Evolutionary conservation across 2,888 invertebrate genomes (phyloP), one percentile per base, ranked within the genome.

Genomic region (Drosophila pseudotakahashii): DNA sequence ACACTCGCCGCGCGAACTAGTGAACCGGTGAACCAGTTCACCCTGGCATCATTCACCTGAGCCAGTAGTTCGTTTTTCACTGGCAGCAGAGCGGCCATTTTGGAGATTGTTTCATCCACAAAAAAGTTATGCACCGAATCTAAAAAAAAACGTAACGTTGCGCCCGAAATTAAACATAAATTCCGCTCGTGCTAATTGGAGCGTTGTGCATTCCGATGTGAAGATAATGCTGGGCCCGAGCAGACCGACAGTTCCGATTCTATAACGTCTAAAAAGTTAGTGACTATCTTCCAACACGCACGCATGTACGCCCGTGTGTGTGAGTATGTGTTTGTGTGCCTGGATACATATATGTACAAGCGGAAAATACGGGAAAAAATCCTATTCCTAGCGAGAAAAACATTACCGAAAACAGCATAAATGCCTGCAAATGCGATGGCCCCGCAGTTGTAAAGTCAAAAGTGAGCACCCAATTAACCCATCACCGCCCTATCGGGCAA

Each of bases 41-140:
- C 59, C 30, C 61, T 69, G 75, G 79, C 81, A 73, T 75, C 60
- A 79, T 84, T 81, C 85, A 75, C 72, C 69, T 71, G 81, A 87
- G 55, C 71, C 52, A 79, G 53, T 77, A 48, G 83, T 83, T 83
- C 80, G 61, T 70, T 61, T 63, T 51, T 44, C 58, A 32, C 58
- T 58, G 52, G 85, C 71, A 81, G 81, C 67, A 78, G 67, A 78
- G 84, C 87, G 81, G 81, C 88, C 87, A 84, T 87, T 88, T 87
- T 87, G 81, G 88, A 88, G 81, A 87, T 81, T 83, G 81, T 84
- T 81, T 87, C 88, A 79, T 78, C 79, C 76, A 83, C 82, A 76
- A 88, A 88, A 83, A 85, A 83, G 86, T 82, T 88, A 85, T 85
- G 76, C 86, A 82, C 78, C 80, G 75, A 37, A 47, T 45, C 42